phyloP scores from a whole-genome alignment of 2,113 vertebrate species.

The Emydura subglobosa region DNA sequence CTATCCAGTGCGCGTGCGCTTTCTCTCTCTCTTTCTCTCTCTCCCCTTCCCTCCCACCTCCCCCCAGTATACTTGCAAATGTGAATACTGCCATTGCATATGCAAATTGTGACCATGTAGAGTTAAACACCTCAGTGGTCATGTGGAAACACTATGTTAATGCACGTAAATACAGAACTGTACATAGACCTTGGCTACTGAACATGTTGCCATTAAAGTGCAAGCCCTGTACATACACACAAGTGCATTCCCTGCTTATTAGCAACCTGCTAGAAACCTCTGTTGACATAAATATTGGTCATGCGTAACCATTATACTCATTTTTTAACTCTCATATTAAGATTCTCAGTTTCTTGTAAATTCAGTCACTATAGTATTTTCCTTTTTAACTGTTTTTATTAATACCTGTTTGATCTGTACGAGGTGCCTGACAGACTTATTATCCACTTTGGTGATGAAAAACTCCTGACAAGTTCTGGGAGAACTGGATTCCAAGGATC shows the following conservation, averaged over 20 bases:
- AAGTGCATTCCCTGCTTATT: constrained; percentile 28
- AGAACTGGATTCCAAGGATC: constrained; percentile 66
- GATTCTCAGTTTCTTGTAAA: constrained; percentile 61
- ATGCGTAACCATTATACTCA: neutral
- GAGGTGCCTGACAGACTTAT: constrained; percentile 78
- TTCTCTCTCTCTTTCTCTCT: neutral
- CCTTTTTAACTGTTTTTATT: constrained; percentile 50
- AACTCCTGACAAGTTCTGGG: constrained; percentile 70
- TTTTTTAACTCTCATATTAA: constrained; percentile 29
- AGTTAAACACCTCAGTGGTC: neutral
- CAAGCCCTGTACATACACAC: neutral
- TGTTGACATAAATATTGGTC: constrained; percentile 42
- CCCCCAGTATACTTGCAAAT: neutral
- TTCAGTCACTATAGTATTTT: constrained; percentile 49
- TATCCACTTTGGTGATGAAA: constrained; percentile 74
- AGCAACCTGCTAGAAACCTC: constrained; percentile 37
- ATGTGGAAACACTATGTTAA: neutral
- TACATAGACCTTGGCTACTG: rapidly evolving
- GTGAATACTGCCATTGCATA: neutral
- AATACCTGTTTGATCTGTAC: constrained; percentile 54
- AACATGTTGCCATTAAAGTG: constrained; percentile 13
- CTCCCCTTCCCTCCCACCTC: too few relatives aligned
- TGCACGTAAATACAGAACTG: rapidly evolving
- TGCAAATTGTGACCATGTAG: neutral
- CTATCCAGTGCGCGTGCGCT: neutral